Base-by-base conservation (phyloP, 2,888 invertebrate species). In the Portevinia maculata region DNA sequence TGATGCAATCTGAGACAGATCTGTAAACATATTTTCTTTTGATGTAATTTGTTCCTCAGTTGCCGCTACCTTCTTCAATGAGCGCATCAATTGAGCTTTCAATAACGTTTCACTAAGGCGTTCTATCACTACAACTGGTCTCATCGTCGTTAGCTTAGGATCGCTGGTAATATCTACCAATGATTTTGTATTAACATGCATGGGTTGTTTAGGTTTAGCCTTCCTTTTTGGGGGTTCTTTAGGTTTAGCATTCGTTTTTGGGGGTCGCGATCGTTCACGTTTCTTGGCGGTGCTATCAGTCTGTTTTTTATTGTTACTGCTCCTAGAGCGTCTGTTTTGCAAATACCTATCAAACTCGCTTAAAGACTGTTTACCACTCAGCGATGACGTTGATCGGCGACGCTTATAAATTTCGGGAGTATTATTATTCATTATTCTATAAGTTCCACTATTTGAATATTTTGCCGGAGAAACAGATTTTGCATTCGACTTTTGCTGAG, bases 331-430 rank as follows among this genome's bases (percentile, higher is more conserved):
- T 17, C 17, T 62, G 13, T 62, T 55, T 6, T 30, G 8, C 3
- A 81, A 46, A 48, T 81, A 81, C 37, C 52, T 76, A 34, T 81
- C 81, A 21, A 81, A 81, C 13, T 71, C 70, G 34, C 76, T 70
- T 13, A 52, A 11, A 1, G 3, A 7, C 2, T 37, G 65, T 11
- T 39, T 75, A 0, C 5, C n/a, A 7, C 30, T 11, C 1, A 9
- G 28, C 32, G 24, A 11, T 9, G 55, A 39, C 0, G 48, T 62
- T 7, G 60, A 62, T 44, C 53, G 60, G n/a, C 48, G 57, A 41
- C 60, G 67, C 0, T 13, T 24, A 8, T 53, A 24, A n/a, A 13
- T 41, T 44, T n/a, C 4, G 28, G 5, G 32, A 17, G 9, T 15
- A 41, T 44, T 44, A 28, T 3, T 0, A 60, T 19, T 46, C 24